Percentiles rank a stretch among this genome's conserved stretches.
Evolutionary conservation across 2,888 invertebrate genomes (phyloP).

Genomic region (Hyppa rectilinea): DNA sequence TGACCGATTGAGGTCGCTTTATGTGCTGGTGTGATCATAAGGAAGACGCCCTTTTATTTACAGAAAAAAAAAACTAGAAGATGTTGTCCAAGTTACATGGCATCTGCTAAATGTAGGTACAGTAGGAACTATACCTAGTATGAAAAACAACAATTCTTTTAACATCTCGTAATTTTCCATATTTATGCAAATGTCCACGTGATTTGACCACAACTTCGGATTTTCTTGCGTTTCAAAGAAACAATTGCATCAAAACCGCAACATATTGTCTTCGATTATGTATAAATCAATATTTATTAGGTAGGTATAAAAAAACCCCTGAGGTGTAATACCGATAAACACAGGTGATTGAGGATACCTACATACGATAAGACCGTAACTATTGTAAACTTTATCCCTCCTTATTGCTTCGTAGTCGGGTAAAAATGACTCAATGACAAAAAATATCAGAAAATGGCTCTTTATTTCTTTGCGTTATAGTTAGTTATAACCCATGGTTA

Average conservation of each 20-base stretch:
- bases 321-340: not conserved
- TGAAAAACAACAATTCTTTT: conserved; percentile 5
- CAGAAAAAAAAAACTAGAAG: not conserved
- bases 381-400: too few relatives aligned
- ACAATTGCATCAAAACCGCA: not conserved
- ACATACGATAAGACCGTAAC: not conserved
- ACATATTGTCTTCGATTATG: not conserved
- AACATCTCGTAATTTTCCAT: conserved; percentile 13
- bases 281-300: conserved; percentile 23
- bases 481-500: not conserved
- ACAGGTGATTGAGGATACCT: not conserved
- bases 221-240: not conserved
- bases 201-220: conserved; percentile 16
- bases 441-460: not conserved
- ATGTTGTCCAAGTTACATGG: not conserved
- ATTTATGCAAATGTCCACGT: not conserved
- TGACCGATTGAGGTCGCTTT: too few relatives aligned
- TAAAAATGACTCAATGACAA: not conserved
- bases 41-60: conserved; percentile 15
- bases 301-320: not conserved
- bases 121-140: too few relatives aligned
- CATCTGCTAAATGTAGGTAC: too few relatives aligned
- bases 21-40: too few relatives aligned
- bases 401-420: too few relatives aligned
- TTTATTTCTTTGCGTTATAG: not conserved